Percentiles rank a stretch among this genome's conserved stretches.
Evolutionary conservation across 2,888 invertebrate species (phyloP).

Genomic region (Zeuzera pyrina): DNA sequence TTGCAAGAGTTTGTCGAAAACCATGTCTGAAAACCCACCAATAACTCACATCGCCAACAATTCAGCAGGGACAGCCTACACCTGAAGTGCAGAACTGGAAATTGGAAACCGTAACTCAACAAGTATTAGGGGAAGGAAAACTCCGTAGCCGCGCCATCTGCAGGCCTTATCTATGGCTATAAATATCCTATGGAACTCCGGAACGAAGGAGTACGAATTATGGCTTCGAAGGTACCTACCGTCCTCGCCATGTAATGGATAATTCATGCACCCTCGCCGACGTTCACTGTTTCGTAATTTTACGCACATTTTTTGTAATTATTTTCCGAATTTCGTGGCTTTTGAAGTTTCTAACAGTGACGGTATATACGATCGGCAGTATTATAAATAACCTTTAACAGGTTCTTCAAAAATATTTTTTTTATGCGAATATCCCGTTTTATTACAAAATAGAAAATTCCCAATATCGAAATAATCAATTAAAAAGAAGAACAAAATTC

Average conservation of each 20-base stretch:
- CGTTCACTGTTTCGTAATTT: constrained; percentile 47
- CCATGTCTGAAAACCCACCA: not conserved
- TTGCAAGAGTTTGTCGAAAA: constrained; percentile 4
- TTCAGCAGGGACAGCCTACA: constrained; percentile 32
- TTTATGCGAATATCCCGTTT: too few relatives aligned
- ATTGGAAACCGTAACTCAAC: constrained; percentile 71
- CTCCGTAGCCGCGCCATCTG: constrained; percentile 61
- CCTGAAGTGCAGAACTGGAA: constrained; percentile 64
- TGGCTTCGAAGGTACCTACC: constrained; percentile 54
- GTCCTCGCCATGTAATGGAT: constrained; percentile 53
- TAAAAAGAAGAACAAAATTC: too few relatives aligned
- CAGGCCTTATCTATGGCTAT: constrained; percentile 66
- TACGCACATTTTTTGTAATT: constrained; percentile 53
- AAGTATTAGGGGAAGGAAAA: constrained; percentile 70
- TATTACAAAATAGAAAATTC: too few relatives aligned
- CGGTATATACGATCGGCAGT: too few relatives aligned
- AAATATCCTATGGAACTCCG: constrained; percentile 58
- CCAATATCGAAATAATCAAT: too few relatives aligned
- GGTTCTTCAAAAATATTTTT: too few relatives aligned
- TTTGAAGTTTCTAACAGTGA: too few relatives aligned
- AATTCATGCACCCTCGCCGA: constrained; percentile 66
- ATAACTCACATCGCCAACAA: constrained; percentile 18
- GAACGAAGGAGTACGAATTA: constrained; percentile 60
- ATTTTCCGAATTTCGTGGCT: constrained; percentile 32
- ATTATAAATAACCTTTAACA: constrained; percentile 18